Evolutionary conservation across 2,888 invertebrate genomes (phyloP).

Genomic region (Stictocephala bisonia): DNA sequence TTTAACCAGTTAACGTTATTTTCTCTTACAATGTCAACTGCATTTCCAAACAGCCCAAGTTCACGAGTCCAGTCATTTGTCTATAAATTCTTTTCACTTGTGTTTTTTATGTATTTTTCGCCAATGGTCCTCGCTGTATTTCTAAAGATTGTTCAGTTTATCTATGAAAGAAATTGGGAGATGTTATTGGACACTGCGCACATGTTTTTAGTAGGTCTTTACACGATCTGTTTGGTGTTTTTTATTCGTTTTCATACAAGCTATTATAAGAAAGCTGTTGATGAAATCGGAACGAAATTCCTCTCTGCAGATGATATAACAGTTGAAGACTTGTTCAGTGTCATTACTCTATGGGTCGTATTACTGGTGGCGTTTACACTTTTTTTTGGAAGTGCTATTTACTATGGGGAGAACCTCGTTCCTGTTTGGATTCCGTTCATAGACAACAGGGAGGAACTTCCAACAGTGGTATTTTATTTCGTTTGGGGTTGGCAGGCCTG

Average conservation of each 20-base stretch:
- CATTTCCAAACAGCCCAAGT: background rate
- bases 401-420: background rate
- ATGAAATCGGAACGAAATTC: background rate
- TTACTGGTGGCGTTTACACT: background rate
- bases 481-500: background rate
- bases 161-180: background rate
- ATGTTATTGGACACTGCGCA: background rate
- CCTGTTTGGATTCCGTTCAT: background rate
- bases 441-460: background rate
- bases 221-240: background rate
- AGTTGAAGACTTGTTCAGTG: background rate
- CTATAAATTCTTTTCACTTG: background rate
- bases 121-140: background rate
- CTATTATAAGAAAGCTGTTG: background rate
- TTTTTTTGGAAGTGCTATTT: background rate
- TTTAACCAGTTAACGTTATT: slow-evolving; percentile 1
- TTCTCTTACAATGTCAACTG: background rate
- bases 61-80: background rate
- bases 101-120: background rate
- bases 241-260: background rate
- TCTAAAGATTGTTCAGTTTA: background rate
- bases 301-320: background rate
- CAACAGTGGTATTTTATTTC: background rate
- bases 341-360: background rate
- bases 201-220: slow-evolving; percentile 4